A percentile compares a stretch with the other conserved stretches of the same genome.
Conservation (phyloP, 2,888 invertebrate genomes). For the Neelides folsomi region DNA sequence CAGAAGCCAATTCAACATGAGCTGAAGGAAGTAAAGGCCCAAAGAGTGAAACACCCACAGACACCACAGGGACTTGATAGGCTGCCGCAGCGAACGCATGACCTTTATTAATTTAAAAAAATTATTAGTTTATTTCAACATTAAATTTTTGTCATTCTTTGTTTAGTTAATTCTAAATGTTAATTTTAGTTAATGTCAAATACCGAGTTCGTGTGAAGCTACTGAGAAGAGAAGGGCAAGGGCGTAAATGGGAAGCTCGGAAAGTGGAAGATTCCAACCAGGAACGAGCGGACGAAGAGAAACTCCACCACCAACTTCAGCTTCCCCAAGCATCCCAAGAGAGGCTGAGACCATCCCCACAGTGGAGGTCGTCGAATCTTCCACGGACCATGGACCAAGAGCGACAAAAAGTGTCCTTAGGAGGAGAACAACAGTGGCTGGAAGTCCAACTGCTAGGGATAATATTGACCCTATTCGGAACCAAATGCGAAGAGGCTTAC, state of each 20-base stretch:
- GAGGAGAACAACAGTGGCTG: slow-evolving; percentile 30
- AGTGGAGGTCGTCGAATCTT: too few species aligned
- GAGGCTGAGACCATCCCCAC: too few species aligned
- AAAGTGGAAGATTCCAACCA: slow-evolving; percentile 31
- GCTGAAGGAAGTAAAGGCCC: slow-evolving; percentile 30
- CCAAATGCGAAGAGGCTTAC: slow-evolving; percentile 30
- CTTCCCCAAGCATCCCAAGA: too few species aligned
- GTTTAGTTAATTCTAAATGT: too few species aligned
- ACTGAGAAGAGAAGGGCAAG: slow-evolving; percentile 32
- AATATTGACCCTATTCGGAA: slow-evolving; percentile 31
- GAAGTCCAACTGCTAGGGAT: slow-evolving; percentile 29
- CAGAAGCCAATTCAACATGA: slow-evolving; percentile 31
- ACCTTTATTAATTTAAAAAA: slow-evolving; percentile 12
- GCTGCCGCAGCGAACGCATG: slow-evolving; percentile 31
- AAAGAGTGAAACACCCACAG: slow-evolving; percentile 30
- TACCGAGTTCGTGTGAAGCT: slow-evolving; percentile 25
- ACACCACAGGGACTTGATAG: slow-evolving; percentile 30
- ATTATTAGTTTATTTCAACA: too few species aligned
- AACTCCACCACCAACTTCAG: too few species aligned
- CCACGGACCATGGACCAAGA: too few species aligned
- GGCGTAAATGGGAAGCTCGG: slow-evolving; percentile 31
- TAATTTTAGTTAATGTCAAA: too few species aligned
- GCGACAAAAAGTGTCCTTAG: slow-evolving; percentile 22
- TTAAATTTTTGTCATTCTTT: too few species aligned
- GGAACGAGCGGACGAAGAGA: slow-evolving; percentile 31